Base-by-base conservation (phyloP, 2,888 invertebrate genomes). In the Tuta absoluta region DNA sequence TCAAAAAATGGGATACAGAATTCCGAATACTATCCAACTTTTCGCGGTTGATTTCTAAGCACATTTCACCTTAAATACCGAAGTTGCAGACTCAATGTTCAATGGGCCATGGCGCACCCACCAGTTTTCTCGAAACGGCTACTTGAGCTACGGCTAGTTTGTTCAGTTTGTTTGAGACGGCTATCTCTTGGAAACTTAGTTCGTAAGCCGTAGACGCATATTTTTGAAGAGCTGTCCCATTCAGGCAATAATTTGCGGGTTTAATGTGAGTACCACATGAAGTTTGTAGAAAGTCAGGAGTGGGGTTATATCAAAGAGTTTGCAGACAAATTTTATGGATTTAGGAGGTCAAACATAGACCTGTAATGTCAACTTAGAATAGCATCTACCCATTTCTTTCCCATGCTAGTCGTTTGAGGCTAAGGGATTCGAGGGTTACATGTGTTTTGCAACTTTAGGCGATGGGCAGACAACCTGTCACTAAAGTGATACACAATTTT, bases 11-110 rank as follows among this genome's bases (percentile, higher is more conserved):
- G n/a, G n/a, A n/a, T n/a, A n/a, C n/a, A n/a, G n/a, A 33, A 33
- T 33, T n/a, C n/a, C n/a, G n/a, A n/a, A n/a, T n/a, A n/a, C n/a
- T n/a, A n/a, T n/a, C n/a, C n/a, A n/a, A n/a, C n/a, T n/a, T n/a
- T n/a, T n/a, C n/a, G n/a, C n/a, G n/a, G n/a, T n/a, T n/a, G n/a
- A n/a, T n/a, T n/a, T 33, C 33, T 7, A 33, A 7, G 33, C 8
- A 38, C 38, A 24, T 23, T 19, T 2, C 28, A 10, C 14, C 28
- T 53, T 53, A 53, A 24, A 53, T 53, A 14, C 56, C 56, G 14
- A 56, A 56, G 56, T 56, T 56, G 28, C n/a, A 23, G 56, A 24
- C 56, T 56, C 14, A 8, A n/a, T n/a, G 56, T 24, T 56, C 56
- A 56, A 56, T 56, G 56, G 28, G 33, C 14, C 28, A 33, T 24